Evolutionary conservation across 2,797 vertebrate genomes (phyloP).

Genomic region (Catharus ustulatus): DNA sequence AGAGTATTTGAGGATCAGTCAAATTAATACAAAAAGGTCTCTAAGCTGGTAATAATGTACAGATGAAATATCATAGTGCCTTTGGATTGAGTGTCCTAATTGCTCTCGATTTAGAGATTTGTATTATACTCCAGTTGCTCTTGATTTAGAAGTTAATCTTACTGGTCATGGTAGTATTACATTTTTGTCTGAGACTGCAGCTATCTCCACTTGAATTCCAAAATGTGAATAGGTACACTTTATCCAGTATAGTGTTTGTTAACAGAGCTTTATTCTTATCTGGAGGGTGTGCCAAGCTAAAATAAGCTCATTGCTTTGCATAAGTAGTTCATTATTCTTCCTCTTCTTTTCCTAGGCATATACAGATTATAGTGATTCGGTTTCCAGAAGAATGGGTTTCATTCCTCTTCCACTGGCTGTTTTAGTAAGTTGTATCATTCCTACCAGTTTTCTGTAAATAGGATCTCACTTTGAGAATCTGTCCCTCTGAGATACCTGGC

Average conservation of each 20-base stretch:
- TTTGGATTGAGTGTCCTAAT: conserved; percentile 21
- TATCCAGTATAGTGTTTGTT: not conserved
- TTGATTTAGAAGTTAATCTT: conserved; percentile 32
- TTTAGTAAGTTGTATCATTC: conserved; percentile 83
- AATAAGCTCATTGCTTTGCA: conserved; percentile 31
- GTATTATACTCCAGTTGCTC: not conserved
- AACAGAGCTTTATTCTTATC: not conserved
- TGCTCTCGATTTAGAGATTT: conserved; percentile 32
- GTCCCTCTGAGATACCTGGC: not conserved
- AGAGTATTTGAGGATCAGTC: not conserved
- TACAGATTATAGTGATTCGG: conserved; percentile 97
- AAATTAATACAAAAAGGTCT: not conserved
- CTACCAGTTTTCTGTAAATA: not conserved
- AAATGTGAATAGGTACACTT: not conserved
- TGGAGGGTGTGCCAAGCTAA: not conserved
- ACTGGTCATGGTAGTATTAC: not conserved
- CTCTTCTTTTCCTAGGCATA: conserved; percentile 82
- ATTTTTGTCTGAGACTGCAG: not conserved
- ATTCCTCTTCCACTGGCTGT: conserved; percentile 96
- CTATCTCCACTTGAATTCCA: conserved; percentile 20
- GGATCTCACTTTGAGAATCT: not conserved
- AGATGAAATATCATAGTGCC: not conserved
- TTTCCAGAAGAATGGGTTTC: conserved; percentile 97
- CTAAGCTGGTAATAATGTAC: not conserved
- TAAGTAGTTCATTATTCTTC: not conserved